These are phyloP conservation scores for Idaea aversata DNA, from an alignment of 2,888 invertebrate species.

Conservation along the genomic window DNA sequence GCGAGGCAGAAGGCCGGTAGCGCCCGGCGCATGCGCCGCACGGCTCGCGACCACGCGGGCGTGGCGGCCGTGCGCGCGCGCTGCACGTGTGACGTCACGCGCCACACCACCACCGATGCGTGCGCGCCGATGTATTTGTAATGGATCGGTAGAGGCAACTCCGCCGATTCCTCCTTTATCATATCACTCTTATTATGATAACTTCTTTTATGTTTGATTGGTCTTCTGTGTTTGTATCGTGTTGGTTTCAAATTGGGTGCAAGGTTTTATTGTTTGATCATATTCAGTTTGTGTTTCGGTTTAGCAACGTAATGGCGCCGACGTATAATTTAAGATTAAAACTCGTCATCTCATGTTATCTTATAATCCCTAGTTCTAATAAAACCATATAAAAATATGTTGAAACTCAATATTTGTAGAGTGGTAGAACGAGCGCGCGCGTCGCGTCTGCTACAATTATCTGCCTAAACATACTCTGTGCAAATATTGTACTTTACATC, in stretches of 20 bases:
- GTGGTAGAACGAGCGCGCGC: not conserved
- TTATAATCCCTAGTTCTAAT: not conserved
- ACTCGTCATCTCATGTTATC: not conserved
- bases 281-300: not conserved
- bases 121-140: constrained; percentile 59
- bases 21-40: constrained; percentile 44
- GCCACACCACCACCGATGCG: constrained; percentile 48
- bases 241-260: constrained; percentile 7
- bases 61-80: constrained; percentile 36
- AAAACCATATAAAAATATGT: not conserved
- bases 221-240: constrained; percentile 6
- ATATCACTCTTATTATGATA: constrained; percentile 13
- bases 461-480: not conserved
- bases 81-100: constrained; percentile 43
- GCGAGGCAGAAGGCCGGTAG: constrained; percentile 59
- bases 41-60: constrained; percentile 39
- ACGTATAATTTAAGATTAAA: too few species aligned
- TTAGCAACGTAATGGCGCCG: not conserved
- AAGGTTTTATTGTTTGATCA: not conserved
- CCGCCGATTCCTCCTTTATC: constrained; percentile 59
- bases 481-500: not conserved
- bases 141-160: constrained; percentile 40
- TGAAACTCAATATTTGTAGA: not conserved
- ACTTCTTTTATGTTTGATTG: not conserved
- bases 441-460: not conserved